These are phyloP conservation scores for Bufotes viridis DNA, from an alignment of 2,797 vertebrate species.

Conservation along the genomic window DNA sequence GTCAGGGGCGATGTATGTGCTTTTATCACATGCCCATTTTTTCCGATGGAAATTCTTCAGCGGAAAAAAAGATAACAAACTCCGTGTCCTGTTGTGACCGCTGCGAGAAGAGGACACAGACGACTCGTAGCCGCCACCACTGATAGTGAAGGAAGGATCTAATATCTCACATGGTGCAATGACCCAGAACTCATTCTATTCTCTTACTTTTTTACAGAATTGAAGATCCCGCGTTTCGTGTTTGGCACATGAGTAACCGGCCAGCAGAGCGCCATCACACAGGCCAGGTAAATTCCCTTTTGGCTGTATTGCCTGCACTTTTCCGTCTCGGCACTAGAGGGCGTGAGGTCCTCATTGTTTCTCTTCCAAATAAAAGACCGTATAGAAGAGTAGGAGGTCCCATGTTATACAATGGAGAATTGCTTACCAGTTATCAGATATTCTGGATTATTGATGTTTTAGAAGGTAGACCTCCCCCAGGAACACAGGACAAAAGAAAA, in stretches of 20 bases:
- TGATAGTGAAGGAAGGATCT: neutral
- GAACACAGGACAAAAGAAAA: too few species aligned
- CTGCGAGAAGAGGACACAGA: neutral
- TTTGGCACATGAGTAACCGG: neutral
- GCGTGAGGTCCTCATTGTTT: neutral
- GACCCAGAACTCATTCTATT: neutral
- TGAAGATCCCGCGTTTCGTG: neutral
- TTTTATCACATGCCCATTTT: neutral
- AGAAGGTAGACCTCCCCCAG: too few species aligned
- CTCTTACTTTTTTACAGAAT: neutral
- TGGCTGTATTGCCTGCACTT: neutral
- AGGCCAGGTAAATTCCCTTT: neutral
- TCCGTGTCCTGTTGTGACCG: neutral
- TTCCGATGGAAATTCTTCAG: neutral
- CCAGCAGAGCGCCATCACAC: neutral
- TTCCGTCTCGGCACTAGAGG: neutral
- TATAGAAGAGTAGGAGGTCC: neutral
- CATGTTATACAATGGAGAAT: neutral
- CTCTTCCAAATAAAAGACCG: neutral
- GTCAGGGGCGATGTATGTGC: neutral
- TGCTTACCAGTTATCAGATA: too few species aligned
- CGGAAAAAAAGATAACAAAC: neutral
- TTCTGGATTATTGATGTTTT: too few species aligned
- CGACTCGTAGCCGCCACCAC: too few species aligned
- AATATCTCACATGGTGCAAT: neutral